phyloP scores from a whole-genome alignment of 1,140 invertebrate genomes.

The Drosophila rufa region DNA sequence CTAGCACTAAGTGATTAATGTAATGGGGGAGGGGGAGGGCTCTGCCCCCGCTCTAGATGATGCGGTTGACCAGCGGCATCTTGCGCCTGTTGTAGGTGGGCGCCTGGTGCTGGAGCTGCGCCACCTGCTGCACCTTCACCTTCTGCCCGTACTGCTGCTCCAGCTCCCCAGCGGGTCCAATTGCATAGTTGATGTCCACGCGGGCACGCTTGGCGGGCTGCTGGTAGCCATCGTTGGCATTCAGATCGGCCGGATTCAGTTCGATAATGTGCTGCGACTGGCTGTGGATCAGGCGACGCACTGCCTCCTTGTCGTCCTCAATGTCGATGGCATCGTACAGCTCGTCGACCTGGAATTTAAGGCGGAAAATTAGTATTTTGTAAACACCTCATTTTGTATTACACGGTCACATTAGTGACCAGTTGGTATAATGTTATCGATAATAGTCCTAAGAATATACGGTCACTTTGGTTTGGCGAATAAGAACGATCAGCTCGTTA shows the following conservation, averaged over 20 bases:
- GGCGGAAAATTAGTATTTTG: not conserved
- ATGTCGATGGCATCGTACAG: slow-evolving; percentile 87
- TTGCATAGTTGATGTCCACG: slow-evolving; percentile 81
- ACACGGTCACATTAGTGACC: too few species aligned
- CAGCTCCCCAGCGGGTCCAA: slow-evolving; percentile 78
- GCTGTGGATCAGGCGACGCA: slow-evolving; percentile 79
- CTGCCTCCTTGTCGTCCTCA: slow-evolving; percentile 86
- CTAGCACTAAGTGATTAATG: slow-evolving; percentile 59
- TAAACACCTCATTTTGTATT: too few species aligned
- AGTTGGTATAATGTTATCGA: too few species aligned
- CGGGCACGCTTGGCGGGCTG: slow-evolving; percentile 69
- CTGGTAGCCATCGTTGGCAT: slow-evolving; percentile 72
- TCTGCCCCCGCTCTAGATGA: slow-evolving; percentile 81
- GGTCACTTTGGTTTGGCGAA: too few species aligned
- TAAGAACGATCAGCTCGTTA: too few species aligned
- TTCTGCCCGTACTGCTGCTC: slow-evolving; percentile 76
- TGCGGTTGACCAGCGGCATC: slow-evolving; percentile 87
- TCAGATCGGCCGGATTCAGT: slow-evolving; percentile 76
- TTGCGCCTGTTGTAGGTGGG: slow-evolving; percentile 86
- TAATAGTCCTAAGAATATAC: too few species aligned
- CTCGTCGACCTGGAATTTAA: slow-evolving; percentile 73
- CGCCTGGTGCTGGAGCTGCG: slow-evolving; percentile 49
- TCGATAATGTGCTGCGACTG: slow-evolving; percentile 69
- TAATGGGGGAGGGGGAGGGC: slow-evolving; percentile 9
- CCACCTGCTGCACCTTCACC: slow-evolving; percentile 70